phyloP scores from a whole-genome alignment of 2,888 invertebrate species.

The Eulithis testata region DNA sequence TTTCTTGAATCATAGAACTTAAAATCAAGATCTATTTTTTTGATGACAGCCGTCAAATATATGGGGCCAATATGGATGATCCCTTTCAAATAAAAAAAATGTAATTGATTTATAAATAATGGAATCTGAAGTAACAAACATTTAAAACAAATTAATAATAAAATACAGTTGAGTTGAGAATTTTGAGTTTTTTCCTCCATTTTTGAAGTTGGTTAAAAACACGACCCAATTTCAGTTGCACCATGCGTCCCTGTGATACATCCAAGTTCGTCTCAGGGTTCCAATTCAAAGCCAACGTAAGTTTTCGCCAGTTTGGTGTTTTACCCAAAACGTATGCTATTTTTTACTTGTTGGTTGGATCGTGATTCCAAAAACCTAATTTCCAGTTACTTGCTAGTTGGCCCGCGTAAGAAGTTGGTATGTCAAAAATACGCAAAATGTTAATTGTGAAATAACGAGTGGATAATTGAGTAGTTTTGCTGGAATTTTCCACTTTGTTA shows the following conservation, averaged over 20 bases:
- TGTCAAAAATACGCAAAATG: constrained; percentile 46
- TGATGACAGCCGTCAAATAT: too few species aligned
- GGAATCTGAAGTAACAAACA: too few species aligned
- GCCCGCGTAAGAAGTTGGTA: constrained; percentile 20
- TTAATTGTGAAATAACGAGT: constrained; percentile 51
- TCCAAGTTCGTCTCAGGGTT: background rate
- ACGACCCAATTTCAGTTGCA: background rate
- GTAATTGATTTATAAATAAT: too few species aligned
- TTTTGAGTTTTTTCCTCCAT: too few species aligned
- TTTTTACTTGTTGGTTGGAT: background rate
- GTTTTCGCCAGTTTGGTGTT: background rate
- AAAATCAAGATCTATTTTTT: too few species aligned
- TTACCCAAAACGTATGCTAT: too few species aligned
- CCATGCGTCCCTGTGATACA: background rate
- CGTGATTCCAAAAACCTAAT: constrained; percentile 5
- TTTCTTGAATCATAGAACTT: too few species aligned
- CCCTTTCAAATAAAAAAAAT: too few species aligned
- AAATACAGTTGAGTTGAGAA: too few species aligned
- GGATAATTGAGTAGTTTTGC: constrained; percentile 45
- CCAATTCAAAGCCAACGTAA: background rate
- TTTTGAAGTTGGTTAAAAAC: too few species aligned
- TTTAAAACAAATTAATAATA: too few species aligned
- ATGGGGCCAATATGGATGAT: too few species aligned
- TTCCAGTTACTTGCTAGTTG: constrained; percentile 14
- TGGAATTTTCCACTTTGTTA: constrained; percentile 43